phyloP scores from a whole-genome alignment of 2,888 invertebrate genomes.

The Trichopoda pennipes region DNA sequence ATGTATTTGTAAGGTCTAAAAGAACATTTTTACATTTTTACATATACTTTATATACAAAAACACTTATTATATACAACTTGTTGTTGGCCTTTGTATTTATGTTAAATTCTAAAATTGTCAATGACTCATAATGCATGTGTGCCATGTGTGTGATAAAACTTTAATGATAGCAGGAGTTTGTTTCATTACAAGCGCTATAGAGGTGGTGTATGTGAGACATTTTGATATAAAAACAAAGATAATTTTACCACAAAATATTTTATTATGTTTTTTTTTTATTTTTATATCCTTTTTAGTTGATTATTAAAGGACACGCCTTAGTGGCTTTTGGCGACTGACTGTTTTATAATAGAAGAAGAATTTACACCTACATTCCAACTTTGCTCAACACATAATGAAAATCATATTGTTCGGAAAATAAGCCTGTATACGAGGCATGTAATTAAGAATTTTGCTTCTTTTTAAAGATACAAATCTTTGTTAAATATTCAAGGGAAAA shows the following conservation, averaged over 20 bases:
- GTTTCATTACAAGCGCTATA: no score
- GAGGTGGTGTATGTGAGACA: not conserved
- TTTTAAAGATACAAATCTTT: no score
- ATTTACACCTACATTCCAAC: no score
- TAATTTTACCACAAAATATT: conserved; percentile 52
- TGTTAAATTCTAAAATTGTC: conserved; percentile 30
- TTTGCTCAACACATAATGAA: not conserved
- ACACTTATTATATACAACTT: not conserved
- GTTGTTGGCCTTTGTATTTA: conserved; percentile 21
- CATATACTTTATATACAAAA: not conserved
- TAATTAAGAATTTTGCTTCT: no score
- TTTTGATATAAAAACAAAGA: conserved; percentile 10
- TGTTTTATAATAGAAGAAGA: no score
- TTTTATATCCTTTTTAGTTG: conserved; percentile 9
- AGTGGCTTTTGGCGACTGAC: conserved; percentile 14
- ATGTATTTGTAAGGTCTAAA: no score
- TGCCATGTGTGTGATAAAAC: not conserved
- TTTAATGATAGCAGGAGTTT: conserved; percentile 2
- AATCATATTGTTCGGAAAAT: not conserved
- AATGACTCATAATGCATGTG: conserved; percentile 33
- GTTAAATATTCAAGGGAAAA: no score
- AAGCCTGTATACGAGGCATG: no score
- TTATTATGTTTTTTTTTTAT: no score
- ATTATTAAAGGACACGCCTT: conserved; percentile 63
- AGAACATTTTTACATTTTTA: no score